A percentile compares a stretch with the other conserved stretches of the same genome.
Conservation (phyloP, 1,140 invertebrate genomes). For the Bursaphelenchus mucronatus region DNA sequence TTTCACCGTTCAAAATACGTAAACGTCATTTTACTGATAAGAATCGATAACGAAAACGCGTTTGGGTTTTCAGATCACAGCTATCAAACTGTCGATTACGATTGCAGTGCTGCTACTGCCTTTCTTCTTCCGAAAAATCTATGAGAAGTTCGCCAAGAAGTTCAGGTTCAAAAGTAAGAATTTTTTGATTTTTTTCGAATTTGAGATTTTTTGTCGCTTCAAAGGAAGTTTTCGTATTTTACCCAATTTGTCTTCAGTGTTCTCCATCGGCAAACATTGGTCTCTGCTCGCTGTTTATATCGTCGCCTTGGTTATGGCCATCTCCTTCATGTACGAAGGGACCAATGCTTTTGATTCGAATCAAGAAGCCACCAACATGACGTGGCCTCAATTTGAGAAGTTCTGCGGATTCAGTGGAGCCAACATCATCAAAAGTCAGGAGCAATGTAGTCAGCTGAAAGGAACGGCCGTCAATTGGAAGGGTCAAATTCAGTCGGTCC, state of each 20-base stretch:
- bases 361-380: constrained; percentile 51
- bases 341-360: constrained; percentile 36
- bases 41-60: too few relatives aligned
- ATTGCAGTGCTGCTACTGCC: constrained; percentile 47
- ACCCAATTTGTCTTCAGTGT: not conserved
- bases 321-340: constrained; percentile 54
- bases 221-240: not conserved
- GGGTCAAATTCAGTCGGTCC: constrained; percentile 39
- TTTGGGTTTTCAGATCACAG: constrained; percentile 42
- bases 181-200: not conserved
- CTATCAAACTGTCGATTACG: constrained; percentile 42
- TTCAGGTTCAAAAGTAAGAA: constrained; percentile 43
- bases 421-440: constrained; percentile 43
- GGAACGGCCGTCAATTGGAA: constrained; percentile 30
- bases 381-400: constrained; percentile 49
- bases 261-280: constrained; percentile 28
- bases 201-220: not conserved
- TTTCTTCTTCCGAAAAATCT: constrained; percentile 43
- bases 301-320: constrained; percentile 44
- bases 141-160: constrained; percentile 36
- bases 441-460: constrained; percentile 50
- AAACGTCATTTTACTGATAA: too few relatives aligned
- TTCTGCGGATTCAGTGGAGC: constrained; percentile 33
- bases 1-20: too few relatives aligned
- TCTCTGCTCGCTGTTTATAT: constrained; percentile 46